phyloP scores from a whole-genome alignment of 2,888 invertebrate species.

The Adelphocoris suturalis region DNA sequence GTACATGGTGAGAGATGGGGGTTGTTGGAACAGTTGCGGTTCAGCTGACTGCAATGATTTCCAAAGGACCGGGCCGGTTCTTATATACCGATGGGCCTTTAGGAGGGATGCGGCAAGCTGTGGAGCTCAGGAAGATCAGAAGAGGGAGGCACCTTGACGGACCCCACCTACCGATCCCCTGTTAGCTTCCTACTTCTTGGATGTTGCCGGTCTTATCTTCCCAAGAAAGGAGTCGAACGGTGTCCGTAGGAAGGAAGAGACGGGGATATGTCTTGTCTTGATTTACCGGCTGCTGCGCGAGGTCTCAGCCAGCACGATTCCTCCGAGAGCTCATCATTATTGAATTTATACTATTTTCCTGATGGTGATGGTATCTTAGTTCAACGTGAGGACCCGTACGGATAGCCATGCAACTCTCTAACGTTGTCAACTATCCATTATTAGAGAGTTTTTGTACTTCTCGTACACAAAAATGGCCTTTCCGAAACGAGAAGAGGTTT shows the following conservation, averaged over 20 bases:
- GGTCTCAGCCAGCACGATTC: constrained; percentile 4
- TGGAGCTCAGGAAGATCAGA: background rate
- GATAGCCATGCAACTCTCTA: too few relatives aligned
- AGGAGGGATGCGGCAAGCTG: constrained; percentile 2
- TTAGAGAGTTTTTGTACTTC: too few relatives aligned
- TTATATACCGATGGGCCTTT: constrained; percentile 55
- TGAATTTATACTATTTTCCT: background rate
- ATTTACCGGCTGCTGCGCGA: background rate
- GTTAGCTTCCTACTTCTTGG: constrained; percentile 32
- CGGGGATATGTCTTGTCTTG: background rate
- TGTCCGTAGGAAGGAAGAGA: constrained; percentile 29
- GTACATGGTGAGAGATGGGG: constrained; percentile 76
- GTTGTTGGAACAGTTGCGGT: constrained; percentile 63
- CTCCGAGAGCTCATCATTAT: background rate
- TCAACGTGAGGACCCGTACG: too few relatives aligned
- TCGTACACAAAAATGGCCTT: too few relatives aligned
- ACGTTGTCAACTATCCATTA: too few relatives aligned
- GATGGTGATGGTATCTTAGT: background rate
- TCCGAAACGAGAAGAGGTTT: too few relatives aligned
- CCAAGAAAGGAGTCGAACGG: constrained; percentile 32
- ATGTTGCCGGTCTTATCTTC: background rate
- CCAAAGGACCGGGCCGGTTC: constrained; percentile 9
- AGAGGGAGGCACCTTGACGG: constrained; percentile 46
- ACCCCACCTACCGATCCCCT: background rate
- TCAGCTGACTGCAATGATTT: constrained; percentile 69